phyloP scores from a whole-genome alignment of 2,888 invertebrate species.

The Cetonia aurata region DNA sequence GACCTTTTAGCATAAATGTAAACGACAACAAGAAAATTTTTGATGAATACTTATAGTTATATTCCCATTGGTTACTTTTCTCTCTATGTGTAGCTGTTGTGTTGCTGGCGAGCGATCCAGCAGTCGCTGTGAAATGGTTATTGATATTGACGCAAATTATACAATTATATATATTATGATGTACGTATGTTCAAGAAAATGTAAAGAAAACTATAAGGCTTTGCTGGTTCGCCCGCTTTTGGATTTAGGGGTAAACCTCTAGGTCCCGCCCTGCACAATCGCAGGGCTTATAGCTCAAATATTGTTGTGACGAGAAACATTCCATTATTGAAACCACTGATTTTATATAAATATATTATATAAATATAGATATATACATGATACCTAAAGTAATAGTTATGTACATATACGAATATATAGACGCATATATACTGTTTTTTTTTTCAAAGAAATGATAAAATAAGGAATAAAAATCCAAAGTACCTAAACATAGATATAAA shows the following conservation, averaged over 20 bases:
- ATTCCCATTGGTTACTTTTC: conserved; percentile 66
- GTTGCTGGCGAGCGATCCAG: conserved; percentile 63
- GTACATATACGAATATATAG: conserved; percentile 43
- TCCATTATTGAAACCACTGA: conserved; percentile 65
- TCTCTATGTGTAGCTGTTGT: conserved; percentile 67
- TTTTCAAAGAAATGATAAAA: conserved; percentile 18
- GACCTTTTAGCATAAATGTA: conserved; percentile 66
- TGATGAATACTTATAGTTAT: conserved; percentile 60
- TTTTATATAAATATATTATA: conserved; percentile 58
- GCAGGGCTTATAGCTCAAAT: conserved; percentile 67
- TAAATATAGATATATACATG: conserved; percentile 48
- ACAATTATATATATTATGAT: conserved; percentile 9
- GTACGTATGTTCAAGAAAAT: background rate
- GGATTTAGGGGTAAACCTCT: conserved; percentile 50
- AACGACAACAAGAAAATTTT: conserved; percentile 54
- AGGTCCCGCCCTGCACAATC: conserved; percentile 59
- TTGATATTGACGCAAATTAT: background rate
- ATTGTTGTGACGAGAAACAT: conserved; percentile 69
- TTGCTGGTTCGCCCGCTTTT: conserved; percentile 57
- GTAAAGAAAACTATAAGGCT: conserved; percentile 19
- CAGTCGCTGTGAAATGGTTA: conserved; percentile 33
- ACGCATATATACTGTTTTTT: conserved; percentile 42
- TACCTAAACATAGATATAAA: conserved; percentile 22
- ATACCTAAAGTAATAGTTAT: conserved; percentile 43
- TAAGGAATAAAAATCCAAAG: too few relatives aligned